Evolutionary conservation across 2,113 vertebrate genomes (phyloP).

Genomic region (Indri indri): DNA sequence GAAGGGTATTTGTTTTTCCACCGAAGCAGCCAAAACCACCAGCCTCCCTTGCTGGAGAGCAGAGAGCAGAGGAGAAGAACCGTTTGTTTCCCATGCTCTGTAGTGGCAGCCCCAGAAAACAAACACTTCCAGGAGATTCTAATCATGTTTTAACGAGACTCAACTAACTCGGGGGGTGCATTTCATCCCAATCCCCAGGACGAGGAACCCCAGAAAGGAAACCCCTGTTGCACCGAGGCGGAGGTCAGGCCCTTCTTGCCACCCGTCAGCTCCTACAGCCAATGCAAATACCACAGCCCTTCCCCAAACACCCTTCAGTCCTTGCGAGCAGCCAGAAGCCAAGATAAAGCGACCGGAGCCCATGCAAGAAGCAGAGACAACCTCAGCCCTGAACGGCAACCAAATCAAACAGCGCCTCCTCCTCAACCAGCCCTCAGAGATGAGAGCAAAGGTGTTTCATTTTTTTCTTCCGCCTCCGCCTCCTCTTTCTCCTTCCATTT

Average conservation of each 20-base stretch:
- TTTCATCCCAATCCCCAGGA: background rate
- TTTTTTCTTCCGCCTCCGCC: background rate
- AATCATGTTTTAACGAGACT: background rate
- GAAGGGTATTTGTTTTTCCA: conserved; percentile 83
- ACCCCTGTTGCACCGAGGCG: background rate
- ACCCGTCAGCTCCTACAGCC: conserved; percentile 65
- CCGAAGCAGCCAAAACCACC: conserved; percentile 79
- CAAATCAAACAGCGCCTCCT: conserved; percentile 35
- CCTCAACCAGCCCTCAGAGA: background rate
- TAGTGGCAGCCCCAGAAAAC: background rate
- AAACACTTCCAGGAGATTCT: background rate
- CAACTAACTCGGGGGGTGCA: rapidly evolving
- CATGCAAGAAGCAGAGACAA: conserved; percentile 62
- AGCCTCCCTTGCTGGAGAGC: background rate
- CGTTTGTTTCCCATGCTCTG: conserved; percentile 19
- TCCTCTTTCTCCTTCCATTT: background rate
- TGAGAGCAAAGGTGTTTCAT: conserved; percentile 44
- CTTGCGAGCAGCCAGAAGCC: conserved; percentile 65
- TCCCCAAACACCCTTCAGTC: conserved; percentile 66
- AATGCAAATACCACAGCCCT: conserved; percentile 68
- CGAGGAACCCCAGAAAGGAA: conserved; percentile 53
- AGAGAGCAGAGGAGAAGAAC: background rate
- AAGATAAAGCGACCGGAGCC: conserved; percentile 35
- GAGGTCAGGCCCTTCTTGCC: conserved; percentile 47
- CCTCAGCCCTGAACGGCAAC: conserved; percentile 74